Percentiles rank a stretch among this genome's conserved stretches.
These are phyloP conservation scores for Drosophila nannoptera DNA, from an alignment of 1,140 invertebrate species.

Conservation along the genomic window DNA sequence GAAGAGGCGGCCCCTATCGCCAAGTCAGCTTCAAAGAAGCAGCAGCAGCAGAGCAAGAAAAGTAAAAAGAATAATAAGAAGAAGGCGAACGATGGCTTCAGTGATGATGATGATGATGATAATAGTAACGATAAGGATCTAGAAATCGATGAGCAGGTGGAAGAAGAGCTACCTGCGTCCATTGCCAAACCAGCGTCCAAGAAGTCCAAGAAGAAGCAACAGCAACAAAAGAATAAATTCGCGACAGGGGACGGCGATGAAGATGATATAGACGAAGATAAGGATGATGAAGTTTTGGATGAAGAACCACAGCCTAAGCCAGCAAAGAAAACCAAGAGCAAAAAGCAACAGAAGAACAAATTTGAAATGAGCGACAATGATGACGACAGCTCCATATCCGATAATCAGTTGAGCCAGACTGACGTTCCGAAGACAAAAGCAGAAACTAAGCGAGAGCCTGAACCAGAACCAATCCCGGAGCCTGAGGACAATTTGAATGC, in stretches of 20 bases:
- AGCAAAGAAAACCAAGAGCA: slow-evolving; percentile 58
- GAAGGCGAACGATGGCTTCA: slow-evolving; percentile 55
- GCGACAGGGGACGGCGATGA: slow-evolving; percentile 56
- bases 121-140: no score
- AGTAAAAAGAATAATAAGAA: slow-evolving; percentile 76
- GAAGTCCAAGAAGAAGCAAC: slow-evolving; percentile 63
- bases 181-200: slow-evolving; percentile 56
- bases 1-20: slow-evolving; percentile 72
- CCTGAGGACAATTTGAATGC: slow-evolving; percentile 3
- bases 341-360: slow-evolving; percentile 61
- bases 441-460: background rate
- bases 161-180: slow-evolving; percentile 20
- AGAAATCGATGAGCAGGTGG: slow-evolving; percentile 33
- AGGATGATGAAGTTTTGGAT: slow-evolving; percentile 32
- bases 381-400: background rate
- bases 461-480: no score
- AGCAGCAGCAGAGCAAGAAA: slow-evolving; percentile 61
- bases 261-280: slow-evolving; percentile 17
- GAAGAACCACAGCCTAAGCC: slow-evolving; percentile 15
- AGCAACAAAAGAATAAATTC: slow-evolving; percentile 62
- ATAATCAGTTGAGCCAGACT: background rate
- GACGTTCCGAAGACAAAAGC: slow-evolving; percentile 19
- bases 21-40: slow-evolving; percentile 60
- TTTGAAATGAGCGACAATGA: slow-evolving; percentile 42
- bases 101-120: slow-evolving; percentile 50